phyloP scores from a whole-genome alignment of 2,113 vertebrate species.

The Circaetus cinerascens region DNA sequence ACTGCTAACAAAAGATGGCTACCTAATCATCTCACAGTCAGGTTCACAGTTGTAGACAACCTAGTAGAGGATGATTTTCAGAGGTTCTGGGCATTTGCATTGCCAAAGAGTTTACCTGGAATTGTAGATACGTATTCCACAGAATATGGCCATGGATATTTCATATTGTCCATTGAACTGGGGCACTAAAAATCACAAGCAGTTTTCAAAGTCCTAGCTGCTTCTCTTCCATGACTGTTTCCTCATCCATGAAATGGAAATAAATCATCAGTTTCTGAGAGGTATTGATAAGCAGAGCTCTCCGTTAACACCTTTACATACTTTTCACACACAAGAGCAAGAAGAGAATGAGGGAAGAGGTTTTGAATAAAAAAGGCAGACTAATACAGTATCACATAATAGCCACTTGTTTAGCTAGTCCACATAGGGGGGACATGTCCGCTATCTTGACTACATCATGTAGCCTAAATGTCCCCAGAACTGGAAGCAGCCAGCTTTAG shows the following conservation, averaged over 20 bases:
- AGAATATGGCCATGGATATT: neutral
- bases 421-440: too few species aligned
- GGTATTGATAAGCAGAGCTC: neutral
- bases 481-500: neutral
- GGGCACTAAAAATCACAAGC: neutral
- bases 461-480: neutral
- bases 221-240: neutral
- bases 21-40: neutral
- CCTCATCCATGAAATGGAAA: neutral
- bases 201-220: neutral
- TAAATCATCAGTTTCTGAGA: neutral
- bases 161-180: neutral
- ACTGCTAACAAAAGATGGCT: neutral
- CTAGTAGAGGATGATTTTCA: neutral
- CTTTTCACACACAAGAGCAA: neutral
- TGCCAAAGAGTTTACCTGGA: neutral
- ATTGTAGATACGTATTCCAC: neutral
- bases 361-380: neutral
- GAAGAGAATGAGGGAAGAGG: neutral
- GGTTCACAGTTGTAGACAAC: neutral
- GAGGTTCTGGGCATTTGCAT: neutral
- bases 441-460: neutral
- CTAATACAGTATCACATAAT: neutral
- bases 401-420: neutral
- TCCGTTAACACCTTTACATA: neutral